phyloP scores from a whole-genome alignment of 1,140 invertebrate genomes.

The Leptopilina boulardi region DNA sequence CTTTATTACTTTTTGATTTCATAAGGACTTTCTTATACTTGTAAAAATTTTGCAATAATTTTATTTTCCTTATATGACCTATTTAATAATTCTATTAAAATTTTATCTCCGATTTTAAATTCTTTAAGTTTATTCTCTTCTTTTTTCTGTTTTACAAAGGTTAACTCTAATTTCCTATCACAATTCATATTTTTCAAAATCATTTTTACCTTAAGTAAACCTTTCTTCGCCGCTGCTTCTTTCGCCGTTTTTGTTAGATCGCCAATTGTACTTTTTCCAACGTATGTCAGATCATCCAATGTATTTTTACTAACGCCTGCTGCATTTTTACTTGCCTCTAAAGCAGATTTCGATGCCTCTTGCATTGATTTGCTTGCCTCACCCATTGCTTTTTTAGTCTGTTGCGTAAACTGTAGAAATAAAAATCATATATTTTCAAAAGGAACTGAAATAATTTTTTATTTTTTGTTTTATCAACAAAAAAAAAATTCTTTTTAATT shows the following conservation, averaged over 20 bases:
- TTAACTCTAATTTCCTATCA: too few relatives aligned
- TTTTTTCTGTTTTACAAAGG: too few relatives aligned
- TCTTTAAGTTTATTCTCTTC: too few relatives aligned
- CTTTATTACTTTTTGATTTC: too few relatives aligned
- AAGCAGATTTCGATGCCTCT: slow-evolving; percentile 87
- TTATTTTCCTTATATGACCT: too few relatives aligned
- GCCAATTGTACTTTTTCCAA: slow-evolving; percentile 89
- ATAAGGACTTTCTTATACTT: too few relatives aligned
- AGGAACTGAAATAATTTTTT: background rate
- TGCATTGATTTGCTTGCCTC: slow-evolving; percentile 89
- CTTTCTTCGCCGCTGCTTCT: slow-evolving; percentile 90
- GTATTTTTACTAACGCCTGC: slow-evolving; percentile 92
- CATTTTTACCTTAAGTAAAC: slow-evolving; percentile 83
- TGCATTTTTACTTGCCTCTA: slow-evolving; percentile 91
- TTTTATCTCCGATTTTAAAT: too few relatives aligned
- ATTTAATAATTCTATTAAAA: too few relatives aligned
- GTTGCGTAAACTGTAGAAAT: slow-evolving; percentile 83
- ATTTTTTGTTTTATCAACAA: background rate
- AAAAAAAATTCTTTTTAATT: background rate
- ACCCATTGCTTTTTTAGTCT: slow-evolving; percentile 92
- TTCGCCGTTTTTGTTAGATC: slow-evolving; percentile 94
- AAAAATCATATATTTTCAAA: background rate
- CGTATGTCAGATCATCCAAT: slow-evolving; percentile 90
- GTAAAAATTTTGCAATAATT: too few relatives aligned
- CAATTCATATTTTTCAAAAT: too few relatives aligned